These are phyloP conservation scores for Anthrax anthrax DNA, from an alignment of 2,888 invertebrate species.

Conservation along the genomic window DNA sequence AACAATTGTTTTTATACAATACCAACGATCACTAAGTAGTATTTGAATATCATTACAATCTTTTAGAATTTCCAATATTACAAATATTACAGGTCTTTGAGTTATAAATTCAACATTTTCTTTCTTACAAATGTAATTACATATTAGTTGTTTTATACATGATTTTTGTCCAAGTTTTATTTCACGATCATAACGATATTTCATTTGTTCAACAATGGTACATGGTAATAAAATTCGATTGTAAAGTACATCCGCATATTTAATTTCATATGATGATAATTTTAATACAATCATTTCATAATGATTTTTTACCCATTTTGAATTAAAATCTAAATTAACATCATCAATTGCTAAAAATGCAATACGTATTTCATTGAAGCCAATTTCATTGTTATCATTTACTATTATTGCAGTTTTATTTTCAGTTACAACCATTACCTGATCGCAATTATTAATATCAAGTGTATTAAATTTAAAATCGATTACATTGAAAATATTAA, in stretches of 20 bases:
- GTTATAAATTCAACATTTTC: slow-evolving; percentile 55
- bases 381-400: slow-evolving; percentile 35
- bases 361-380: slow-evolving; percentile 38
- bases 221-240: slow-evolving; percentile 40
- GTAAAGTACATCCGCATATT: slow-evolving; percentile 29
- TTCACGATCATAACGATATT: slow-evolving; percentile 60
- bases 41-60: slow-evolving; percentile 32
- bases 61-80: background rate
- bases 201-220: slow-evolving; percentile 57
- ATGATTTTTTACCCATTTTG: slow-evolving; percentile 63
- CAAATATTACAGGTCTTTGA: slow-evolving; percentile 36
- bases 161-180: slow-evolving; percentile 57
- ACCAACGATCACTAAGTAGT: slow-evolving; percentile 74
- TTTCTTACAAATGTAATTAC: too few species aligned
- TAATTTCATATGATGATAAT: slow-evolving; percentile 55
- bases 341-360: slow-evolving; percentile 44
- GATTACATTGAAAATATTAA: too few species aligned
- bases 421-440: slow-evolving; percentile 26
- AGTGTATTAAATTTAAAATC: too few species aligned
- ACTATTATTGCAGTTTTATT: slow-evolving; percentile 38
- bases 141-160: slow-evolving; percentile 54
- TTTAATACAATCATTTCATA: slow-evolving; percentile 71
- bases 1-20: slow-evolving; percentile 43
- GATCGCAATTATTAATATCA: too few species aligned
- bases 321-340: slow-evolving; percentile 51